Percentiles rank a stretch among this genome's conserved stretches.
These are phyloP conservation scores for Scrobipalpa costella DNA, from an alignment of 2,888 invertebrate species.

Conservation along the genomic window DNA sequence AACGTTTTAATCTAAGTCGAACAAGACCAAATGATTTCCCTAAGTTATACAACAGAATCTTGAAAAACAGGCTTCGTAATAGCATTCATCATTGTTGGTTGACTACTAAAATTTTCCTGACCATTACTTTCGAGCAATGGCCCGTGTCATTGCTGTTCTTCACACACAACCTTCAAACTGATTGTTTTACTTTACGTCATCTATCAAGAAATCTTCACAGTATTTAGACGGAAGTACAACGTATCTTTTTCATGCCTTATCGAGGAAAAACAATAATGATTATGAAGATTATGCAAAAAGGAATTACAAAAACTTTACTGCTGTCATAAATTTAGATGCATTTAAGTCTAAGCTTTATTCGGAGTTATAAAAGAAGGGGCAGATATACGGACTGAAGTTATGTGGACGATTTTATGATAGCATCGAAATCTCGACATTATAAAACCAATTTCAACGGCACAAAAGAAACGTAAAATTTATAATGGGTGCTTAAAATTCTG, in stretches of 20 bases:
- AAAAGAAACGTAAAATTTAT: conserved; percentile 24
- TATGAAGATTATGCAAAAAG: background rate
- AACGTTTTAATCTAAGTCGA: background rate
- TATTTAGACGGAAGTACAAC: background rate
- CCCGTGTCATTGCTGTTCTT: conserved; percentile 18
- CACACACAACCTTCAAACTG: conserved; percentile 9
- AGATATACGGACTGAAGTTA: conserved; percentile 4
- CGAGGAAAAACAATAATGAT: conserved; percentile 1
- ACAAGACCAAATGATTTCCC: background rate
- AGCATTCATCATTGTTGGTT: conserved; percentile 17
- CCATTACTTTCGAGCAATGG: conserved; percentile 21
- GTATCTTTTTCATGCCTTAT: background rate
- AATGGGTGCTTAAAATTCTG: conserved; percentile 28
- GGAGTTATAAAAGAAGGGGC: background rate
- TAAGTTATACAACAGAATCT: conserved; percentile 11
- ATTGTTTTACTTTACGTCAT: conserved; percentile 16
- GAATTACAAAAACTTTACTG: background rate
- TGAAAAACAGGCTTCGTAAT: conserved; percentile 15
- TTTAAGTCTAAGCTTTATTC: background rate
- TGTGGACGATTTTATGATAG: conserved; percentile 18
- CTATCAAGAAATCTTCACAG: background rate
- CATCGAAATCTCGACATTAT: conserved; percentile 16
- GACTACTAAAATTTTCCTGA: conserved; percentile 26
- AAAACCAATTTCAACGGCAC: conserved; percentile 24
- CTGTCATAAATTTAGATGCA: background rate